Percentiles rank a stretch among this genome's conserved stretches.
Conservation (phyloP, 1,140 invertebrate genomes). For the Luehdorfia chinensis region DNA sequence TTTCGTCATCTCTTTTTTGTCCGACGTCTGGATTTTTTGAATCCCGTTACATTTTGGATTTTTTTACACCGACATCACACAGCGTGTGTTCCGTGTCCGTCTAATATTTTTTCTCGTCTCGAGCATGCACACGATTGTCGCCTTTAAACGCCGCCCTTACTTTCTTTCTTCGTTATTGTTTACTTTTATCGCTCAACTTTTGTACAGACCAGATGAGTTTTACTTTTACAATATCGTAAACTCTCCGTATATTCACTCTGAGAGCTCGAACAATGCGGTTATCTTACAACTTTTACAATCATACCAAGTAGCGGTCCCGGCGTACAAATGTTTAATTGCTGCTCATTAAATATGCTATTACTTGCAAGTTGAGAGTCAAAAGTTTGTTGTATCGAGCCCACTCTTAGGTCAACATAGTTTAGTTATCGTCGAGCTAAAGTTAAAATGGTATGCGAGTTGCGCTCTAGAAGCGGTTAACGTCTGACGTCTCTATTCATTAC, state of each 20-base stretch:
- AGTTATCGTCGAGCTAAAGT: conserved; percentile 41
- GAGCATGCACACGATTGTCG: conserved; percentile 61
- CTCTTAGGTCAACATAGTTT: conserved; percentile 47
- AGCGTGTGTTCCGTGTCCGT: no score
- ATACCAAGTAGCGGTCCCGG: conserved; percentile 1
- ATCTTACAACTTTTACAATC: conserved; percentile 28
- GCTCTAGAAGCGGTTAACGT: conserved; percentile 55
- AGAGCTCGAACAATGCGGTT: conserved; percentile 12
- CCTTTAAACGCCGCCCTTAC: conserved; percentile 50
- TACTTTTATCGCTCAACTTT: conserved; percentile 56
- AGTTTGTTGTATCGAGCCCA: conserved; percentile 30
- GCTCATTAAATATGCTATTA: conserved; percentile 21
- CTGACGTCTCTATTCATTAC: conserved; percentile 74
- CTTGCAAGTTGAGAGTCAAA: conserved; percentile 17
- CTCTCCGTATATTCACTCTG: conserved; percentile 26
- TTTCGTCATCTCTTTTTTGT: no score
- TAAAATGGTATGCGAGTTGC: conserved; percentile 64
- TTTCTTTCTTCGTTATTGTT: conserved; percentile 47
- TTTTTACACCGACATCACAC: no score
- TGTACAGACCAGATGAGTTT: conserved; percentile 49
- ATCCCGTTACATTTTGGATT: no score
- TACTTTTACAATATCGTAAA: conserved; percentile 43
- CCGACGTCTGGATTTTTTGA: no score
- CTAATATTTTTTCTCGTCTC: no score
- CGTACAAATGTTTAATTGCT: conserved; percentile 17